Percentiles rank a stretch among this genome's conserved stretches.
Evolutionary conservation across 2,888 invertebrate species (phyloP).

Genomic region (Drosophila siamana): DNA sequence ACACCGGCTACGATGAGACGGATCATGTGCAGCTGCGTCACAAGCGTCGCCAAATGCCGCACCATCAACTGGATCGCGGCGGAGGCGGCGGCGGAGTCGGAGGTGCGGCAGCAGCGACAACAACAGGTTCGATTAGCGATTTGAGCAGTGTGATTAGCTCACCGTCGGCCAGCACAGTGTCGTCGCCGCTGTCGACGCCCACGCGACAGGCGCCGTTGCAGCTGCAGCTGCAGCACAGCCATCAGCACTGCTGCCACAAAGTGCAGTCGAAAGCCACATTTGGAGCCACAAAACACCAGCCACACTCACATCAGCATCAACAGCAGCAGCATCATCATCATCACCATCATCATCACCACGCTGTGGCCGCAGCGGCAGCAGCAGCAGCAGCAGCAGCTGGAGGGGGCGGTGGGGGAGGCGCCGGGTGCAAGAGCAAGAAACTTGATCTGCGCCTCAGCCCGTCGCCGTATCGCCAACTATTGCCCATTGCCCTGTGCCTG

Average conservation of each 20-base stretch:
- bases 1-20: constrained; percentile 73
- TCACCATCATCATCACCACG: constrained; percentile 59
- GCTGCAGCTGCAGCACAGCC: constrained; percentile 67
- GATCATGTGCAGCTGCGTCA: constrained; percentile 82
- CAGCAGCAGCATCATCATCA: constrained; percentile 62
- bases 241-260: constrained; percentile 82
- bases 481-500: constrained; percentile 91
- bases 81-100: constrained; percentile 34
- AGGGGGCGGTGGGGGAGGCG: constrained; percentile 10
- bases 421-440: constrained; percentile 84
- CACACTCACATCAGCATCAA: constrained; percentile 56
- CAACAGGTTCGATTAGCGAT: constrained; percentile 75
- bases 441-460: constrained; percentile 84
- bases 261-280: constrained; percentile 54
- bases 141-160: constrained; percentile 82
- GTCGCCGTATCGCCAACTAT: constrained; percentile 86
- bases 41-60: constrained; percentile 69
- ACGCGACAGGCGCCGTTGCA: constrained; percentile 80
- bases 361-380: constrained; percentile 43
- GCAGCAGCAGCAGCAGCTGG: constrained; percentile 18
- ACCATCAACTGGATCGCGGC: constrained; percentile 63
- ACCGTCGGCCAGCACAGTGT: constrained; percentile 82
- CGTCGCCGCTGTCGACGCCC: constrained; percentile 82
- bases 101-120: constrained; percentile 12
- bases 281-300: constrained; percentile 43